phyloP scores from a whole-genome alignment of 2,888 invertebrate species.

The Cataglyphis albicans region DNA sequence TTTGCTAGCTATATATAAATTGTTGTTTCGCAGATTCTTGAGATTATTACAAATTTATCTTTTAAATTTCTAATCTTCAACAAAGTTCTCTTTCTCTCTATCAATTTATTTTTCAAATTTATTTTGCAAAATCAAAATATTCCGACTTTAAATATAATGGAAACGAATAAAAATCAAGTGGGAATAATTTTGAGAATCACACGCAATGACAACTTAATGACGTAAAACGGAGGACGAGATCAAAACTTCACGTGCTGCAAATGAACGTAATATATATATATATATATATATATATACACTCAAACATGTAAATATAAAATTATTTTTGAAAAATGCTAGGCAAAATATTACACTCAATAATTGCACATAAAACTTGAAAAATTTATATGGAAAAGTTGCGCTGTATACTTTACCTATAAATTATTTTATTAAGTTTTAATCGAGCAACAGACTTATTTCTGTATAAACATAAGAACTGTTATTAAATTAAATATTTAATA shows the following conservation, averaged over 20 bases:
- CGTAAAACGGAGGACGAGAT: constrained; percentile 24
- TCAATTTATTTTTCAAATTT: background rate
- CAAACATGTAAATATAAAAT: background rate
- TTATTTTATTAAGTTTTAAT: background rate
- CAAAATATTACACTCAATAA: background rate
- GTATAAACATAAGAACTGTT: background rate
- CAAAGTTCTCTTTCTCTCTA: background rate
- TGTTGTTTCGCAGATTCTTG: background rate
- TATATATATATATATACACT: background rate
- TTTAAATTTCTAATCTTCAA: background rate
- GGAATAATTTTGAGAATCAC: background rate
- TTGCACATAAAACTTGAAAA: background rate
- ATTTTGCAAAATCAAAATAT: background rate
- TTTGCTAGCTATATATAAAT: background rate
- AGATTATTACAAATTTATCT: background rate
- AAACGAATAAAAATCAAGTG: background rate
- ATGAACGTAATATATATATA: background rate
- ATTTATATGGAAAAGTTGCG: background rate
- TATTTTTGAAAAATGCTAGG: background rate
- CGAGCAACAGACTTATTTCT: background rate
- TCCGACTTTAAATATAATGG: background rate
- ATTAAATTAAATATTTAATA: background rate
- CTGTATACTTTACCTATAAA: background rate
- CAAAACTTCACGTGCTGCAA: constrained; percentile 44
- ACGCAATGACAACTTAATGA: constrained; percentile 25